Base-by-base conservation (phyloP, 2,888 invertebrate genomes). In the Torymus texanus region DNA sequence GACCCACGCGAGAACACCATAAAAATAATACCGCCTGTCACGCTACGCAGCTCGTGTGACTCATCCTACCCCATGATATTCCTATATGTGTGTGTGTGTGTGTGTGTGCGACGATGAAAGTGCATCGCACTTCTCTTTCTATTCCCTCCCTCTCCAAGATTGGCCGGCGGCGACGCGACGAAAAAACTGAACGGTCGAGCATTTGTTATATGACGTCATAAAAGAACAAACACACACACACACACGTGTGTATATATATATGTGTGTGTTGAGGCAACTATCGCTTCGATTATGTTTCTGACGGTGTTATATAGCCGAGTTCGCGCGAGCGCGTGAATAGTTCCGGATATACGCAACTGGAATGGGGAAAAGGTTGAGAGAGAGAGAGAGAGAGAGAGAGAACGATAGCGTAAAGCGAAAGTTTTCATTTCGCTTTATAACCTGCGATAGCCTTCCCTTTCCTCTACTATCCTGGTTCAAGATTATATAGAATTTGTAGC, bases 1-100 rank as follows among this genome's bases (percentile, higher is more conserved):
- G 18, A 21, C 1, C 73, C 73, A 76, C 68, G 72, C 80, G 56
- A 77, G 74, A 53, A 55, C 11, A 56, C 59, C 70, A 73, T 80
- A 76, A 77, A 77, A 73, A 77, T 77, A 70, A 65, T 73, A 66
- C 29, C 13, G 56, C 67, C 18, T 67, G 76, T 68, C 58, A 73
- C 73, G 68, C 16, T 58, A 11, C 58, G 5, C 55, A 11, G 24
- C 29, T 0, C 16, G 67, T 5, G 58, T 75, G 75, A 75, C 75
- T 75, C 75, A 75, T 75, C 75, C 55, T 21, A 18, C 24, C 29
- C 41, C 41, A 21, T 21, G 21, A 21, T 21, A 21, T 21, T 21
- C 41, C 41, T 5, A 29, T 29, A 29, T 29, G 5, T 2, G 5
- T 29, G 4, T 29, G 41, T 41, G 41, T 41, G 8, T 41, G 8